These are phyloP conservation scores for Nemapogon koenigi DNA, from an alignment of 2,888 invertebrate species.

Conservation along the genomic window DNA sequence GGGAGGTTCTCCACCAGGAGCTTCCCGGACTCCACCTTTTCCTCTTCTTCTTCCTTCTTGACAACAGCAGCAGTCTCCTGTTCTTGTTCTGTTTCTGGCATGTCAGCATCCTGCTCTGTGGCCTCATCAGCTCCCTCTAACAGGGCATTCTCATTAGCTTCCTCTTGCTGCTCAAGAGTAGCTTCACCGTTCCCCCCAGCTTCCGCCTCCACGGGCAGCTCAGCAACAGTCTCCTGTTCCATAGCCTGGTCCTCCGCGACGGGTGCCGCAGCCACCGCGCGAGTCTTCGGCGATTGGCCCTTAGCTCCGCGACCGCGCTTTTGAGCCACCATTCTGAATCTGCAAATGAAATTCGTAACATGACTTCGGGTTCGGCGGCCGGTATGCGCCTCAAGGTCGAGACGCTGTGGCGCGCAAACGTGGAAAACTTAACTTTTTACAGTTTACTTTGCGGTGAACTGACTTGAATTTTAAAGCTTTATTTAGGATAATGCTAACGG, in stretches of 20 bases:
- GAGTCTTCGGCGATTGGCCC: slow-evolving; percentile 41
- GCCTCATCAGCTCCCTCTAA: slow-evolving; percentile 21
- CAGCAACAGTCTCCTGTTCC: slow-evolving; percentile 26
- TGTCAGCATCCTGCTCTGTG: slow-evolving; percentile 27
- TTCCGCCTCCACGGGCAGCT: slow-evolving; percentile 16
- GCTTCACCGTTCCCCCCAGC: slow-evolving; percentile 43
- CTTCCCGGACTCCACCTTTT: slow-evolving; percentile 54
- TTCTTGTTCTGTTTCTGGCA: slow-evolving; percentile 25
- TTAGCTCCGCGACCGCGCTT: slow-evolving; percentile 55
- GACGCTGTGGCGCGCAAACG: no score
- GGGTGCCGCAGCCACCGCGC: slow-evolving; percentile 27
- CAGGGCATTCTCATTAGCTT: slow-evolving; percentile 22
- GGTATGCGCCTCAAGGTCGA: no score
- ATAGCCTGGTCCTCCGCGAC: slow-evolving; percentile 26
- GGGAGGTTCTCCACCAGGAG: slow-evolving; percentile 55
- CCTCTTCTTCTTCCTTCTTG: slow-evolving; percentile 25
- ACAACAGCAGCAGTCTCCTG: slow-evolving; percentile 24
- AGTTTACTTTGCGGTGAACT: no score
- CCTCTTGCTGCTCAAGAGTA: slow-evolving; percentile 27
- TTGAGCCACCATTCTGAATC: slow-evolving; percentile 41
- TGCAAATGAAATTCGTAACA: neutral
- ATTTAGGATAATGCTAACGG: no score
- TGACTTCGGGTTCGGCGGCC: no score
- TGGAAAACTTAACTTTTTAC: no score
- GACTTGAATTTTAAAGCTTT: no score